Evolutionary conservation across 2,797 vertebrate species (phyloP), one percentile per base, ranked within the genome.

Genomic region (Momotus momota): DNA sequence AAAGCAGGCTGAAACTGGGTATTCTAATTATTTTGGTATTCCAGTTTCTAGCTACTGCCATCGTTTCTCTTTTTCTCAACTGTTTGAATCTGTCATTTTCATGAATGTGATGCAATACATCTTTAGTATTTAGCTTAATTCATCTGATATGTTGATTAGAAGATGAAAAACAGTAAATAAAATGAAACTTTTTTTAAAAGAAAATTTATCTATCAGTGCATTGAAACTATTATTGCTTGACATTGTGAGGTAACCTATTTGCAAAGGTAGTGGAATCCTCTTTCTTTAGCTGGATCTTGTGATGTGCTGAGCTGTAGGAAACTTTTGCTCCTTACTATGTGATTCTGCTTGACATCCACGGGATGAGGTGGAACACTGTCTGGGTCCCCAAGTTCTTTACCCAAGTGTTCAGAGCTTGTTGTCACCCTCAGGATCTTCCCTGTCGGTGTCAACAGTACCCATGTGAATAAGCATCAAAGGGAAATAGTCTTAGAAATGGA

Each of bases 361-460:
- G 66, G 23, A 33, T 55, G 14, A 51, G 43, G 0, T 1, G 11
- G 13, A 80, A 9, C 29, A 12, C 8, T 57, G 9, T 45, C 3
- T 57, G 9, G 1, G 7, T n/a, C 9, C 7, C 12, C 9, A 33
- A 2, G 7, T 45, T 69, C 20, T 74, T 54, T 8, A 31, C 8
- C 6, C 4, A 8, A 9, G 10, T 16, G 10, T 41, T 90, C 21
- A 71, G 49, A 75, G 18, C 48, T 62, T 79, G 7, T 21, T 12
- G 58, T 48, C 12, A 29, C n/a, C 3, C n/a, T 57, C 41, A 20
- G 20, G 13, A 9, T 67, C 13, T 58, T 9, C 12, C 5, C 2
- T 27, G 2, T 19, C 5, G 2, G 8, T 58, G 20, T 27, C 49
- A 35, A 13, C 1, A 2, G 10, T 7, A 8, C 10, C 18, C 3